Conservation (phyloP, 2,888 invertebrate species). For the Punctoribates punctum region DNA sequence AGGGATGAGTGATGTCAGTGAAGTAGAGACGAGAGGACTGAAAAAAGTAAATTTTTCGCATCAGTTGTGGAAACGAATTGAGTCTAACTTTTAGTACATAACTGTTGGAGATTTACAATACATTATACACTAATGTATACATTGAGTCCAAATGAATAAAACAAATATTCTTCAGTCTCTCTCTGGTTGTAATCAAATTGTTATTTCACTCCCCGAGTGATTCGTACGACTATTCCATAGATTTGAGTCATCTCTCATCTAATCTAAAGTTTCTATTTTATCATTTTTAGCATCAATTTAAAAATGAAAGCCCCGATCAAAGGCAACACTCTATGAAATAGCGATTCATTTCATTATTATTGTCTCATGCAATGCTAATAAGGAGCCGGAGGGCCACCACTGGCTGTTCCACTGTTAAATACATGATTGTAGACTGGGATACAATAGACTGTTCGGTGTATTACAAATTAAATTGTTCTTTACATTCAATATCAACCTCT, state of each 20-base stretch:
- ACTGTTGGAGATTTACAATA: not conserved
- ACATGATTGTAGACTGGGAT: no score
- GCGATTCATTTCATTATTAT: slow-evolving; percentile 34
- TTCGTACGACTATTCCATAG: not conserved
- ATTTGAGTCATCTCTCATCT: slow-evolving; percentile 21
- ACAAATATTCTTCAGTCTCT: slow-evolving; percentile 32
- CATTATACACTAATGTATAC: slow-evolving; percentile 17
- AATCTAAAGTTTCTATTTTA: not conserved
- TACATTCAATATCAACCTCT: slow-evolving; percentile 19
- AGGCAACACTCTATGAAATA: slow-evolving; percentile 27
- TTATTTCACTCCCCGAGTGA: slow-evolving; percentile 32
- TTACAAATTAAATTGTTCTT: slow-evolving; percentile 39
- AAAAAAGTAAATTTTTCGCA: slow-evolving; percentile 18
- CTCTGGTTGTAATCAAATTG: slow-evolving; percentile 21
- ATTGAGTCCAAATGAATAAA: slow-evolving; percentile 30
- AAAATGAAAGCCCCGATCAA: slow-evolving; percentile 1
- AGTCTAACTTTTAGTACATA: not conserved
- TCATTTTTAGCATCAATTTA: slow-evolving; percentile 17
- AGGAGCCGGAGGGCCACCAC: slow-evolving; percentile 6
- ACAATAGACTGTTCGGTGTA: not conserved
- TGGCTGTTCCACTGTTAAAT: not conserved
- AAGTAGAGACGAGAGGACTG: not conserved
- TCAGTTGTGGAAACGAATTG: slow-evolving; percentile 11
- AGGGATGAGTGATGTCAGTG: not conserved
- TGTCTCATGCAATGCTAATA: slow-evolving; percentile 32